Evolutionary conservation across 2,888 invertebrate species (phyloP).

Genomic region (Acronicta leporina): DNA sequence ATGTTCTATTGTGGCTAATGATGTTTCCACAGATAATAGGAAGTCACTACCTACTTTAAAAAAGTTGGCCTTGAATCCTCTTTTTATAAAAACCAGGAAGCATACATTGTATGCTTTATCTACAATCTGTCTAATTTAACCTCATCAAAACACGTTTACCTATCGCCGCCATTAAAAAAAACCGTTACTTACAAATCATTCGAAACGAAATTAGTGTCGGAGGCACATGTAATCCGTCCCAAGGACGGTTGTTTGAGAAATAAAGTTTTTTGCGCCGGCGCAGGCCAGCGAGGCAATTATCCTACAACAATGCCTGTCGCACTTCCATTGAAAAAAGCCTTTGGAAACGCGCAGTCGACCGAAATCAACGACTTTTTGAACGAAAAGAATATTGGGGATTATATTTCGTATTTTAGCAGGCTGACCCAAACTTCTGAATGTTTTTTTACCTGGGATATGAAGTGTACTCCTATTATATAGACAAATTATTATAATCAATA

Average conservation of each 20-base stretch:
- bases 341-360: slow-evolving; percentile 42
- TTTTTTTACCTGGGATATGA: neutral
- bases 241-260: slow-evolving; percentile 62
- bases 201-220: slow-evolving; percentile 48
- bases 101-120: slow-evolving; percentile 18
- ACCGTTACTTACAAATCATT: slow-evolving; percentile 48
- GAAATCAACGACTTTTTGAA: slow-evolving; percentile 35
- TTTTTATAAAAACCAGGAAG: slow-evolving; percentile 13
- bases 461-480: no score
- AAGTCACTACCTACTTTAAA: no score
- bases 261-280: slow-evolving; percentile 58
- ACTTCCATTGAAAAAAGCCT: slow-evolving; percentile 54
- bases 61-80: neutral
- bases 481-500: no score
- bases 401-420: slow-evolving; percentile 10
- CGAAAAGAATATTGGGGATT: slow-evolving; percentile 24
- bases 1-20: no score
- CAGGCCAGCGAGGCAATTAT: slow-evolving; percentile 61
- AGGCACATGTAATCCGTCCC: slow-evolving; percentile 48
- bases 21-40: no score
- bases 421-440: neutral
- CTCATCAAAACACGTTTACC: slow-evolving; percentile 34
- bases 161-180: slow-evolving; percentile 33
- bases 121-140: slow-evolving; percentile 28
- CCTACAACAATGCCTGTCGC: slow-evolving; percentile 62